Percentiles rank a stretch among this genome's conserved stretches.
phyloP scores from a whole-genome alignment of 1,140 invertebrate genomes.

The Lasaia peninsularis region DNA sequence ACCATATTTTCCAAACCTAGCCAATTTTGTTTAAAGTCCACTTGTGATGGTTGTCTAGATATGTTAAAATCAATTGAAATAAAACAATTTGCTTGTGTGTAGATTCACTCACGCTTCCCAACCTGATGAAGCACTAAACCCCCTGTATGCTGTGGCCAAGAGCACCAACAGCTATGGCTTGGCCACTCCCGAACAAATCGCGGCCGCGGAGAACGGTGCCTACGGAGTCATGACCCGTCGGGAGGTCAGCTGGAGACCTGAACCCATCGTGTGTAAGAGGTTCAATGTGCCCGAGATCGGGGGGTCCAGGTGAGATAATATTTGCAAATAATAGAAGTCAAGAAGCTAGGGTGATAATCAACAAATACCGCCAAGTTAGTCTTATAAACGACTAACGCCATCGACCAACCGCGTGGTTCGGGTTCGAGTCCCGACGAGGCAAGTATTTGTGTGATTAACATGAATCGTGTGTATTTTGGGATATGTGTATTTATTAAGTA shows the following conservation, averaged over 20 bases:
- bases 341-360: not conserved
- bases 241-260: slow-evolving; percentile 90
- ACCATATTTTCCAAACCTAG: too few relatives aligned
- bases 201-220: slow-evolving; percentile 88
- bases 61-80: too few relatives aligned
- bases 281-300: slow-evolving; percentile 97
- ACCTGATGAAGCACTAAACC: slow-evolving; percentile 54
- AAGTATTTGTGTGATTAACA: too few relatives aligned
- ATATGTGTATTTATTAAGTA: too few relatives aligned
- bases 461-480: not conserved
- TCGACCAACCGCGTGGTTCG: too few relatives aligned
- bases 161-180: slow-evolving; percentile 50
- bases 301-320: slow-evolving; percentile 73
- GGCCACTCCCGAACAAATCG: slow-evolving; percentile 75
- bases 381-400: too few relatives aligned
- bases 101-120: slow-evolving; percentile 70
- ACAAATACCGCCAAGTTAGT: too few relatives aligned
- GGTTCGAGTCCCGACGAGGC: too few relatives aligned
- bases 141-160: slow-evolving; percentile 48
- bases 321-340: not conserved
- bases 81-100: slow-evolving; percentile 38
- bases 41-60: too few relatives aligned
- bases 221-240: slow-evolving; percentile 89
- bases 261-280: slow-evolving; percentile 90
- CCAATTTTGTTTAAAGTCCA: too few relatives aligned